A percentile compares a stretch with the other conserved stretches of the same genome.
These are phyloP conservation scores for Alviniconcha strummeri DNA, from an alignment of 2,888 invertebrate species.

Conservation along the genomic window DNA sequence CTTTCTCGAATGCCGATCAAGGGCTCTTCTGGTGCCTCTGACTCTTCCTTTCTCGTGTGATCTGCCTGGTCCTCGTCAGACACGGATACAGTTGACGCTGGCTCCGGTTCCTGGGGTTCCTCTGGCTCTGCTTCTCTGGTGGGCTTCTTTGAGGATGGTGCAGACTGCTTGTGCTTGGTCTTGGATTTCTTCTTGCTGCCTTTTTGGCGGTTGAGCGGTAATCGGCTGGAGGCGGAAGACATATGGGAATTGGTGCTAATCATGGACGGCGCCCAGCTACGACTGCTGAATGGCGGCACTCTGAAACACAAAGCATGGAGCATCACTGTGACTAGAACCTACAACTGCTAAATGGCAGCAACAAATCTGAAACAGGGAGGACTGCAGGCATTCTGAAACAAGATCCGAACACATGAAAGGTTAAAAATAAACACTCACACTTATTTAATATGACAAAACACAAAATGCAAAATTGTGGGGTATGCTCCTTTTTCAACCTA, in stretches of 20 bases:
- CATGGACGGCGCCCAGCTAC: conserved; percentile 21
- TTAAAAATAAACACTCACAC: too few relatives aligned
- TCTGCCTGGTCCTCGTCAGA: neutral
- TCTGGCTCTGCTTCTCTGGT: neutral
- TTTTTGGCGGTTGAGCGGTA: conserved; percentile 3
- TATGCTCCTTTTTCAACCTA: too few relatives aligned
- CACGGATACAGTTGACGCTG: too few relatives aligned
- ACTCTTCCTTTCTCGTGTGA: conserved; percentile 29
- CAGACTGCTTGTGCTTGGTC: neutral
- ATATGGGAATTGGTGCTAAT: conserved; percentile 10
- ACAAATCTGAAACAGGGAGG: too few relatives aligned
- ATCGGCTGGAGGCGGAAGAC: neutral
- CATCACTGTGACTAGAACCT: too few relatives aligned
- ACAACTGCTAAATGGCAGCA: too few relatives aligned
- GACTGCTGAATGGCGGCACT: neutral
- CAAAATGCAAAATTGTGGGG: too few relatives aligned
- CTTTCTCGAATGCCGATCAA: conserved; percentile 5
- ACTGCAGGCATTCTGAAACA: too few relatives aligned
- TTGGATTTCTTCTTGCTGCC: neutral
- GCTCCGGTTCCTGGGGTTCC: neutral
- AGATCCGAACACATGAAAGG: too few relatives aligned
- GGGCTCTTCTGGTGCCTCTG: conserved; percentile 26
- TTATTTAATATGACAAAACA: too few relatives aligned
- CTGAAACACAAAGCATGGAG: neutral
- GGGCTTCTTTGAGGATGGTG: neutral